A percentile compares a stretch with the other conserved stretches of the same genome.
These are phyloP conservation scores for Phylloscopus collybita DNA, from an alignment of 2,797 vertebrate species.

Conservation along the genomic window DNA sequence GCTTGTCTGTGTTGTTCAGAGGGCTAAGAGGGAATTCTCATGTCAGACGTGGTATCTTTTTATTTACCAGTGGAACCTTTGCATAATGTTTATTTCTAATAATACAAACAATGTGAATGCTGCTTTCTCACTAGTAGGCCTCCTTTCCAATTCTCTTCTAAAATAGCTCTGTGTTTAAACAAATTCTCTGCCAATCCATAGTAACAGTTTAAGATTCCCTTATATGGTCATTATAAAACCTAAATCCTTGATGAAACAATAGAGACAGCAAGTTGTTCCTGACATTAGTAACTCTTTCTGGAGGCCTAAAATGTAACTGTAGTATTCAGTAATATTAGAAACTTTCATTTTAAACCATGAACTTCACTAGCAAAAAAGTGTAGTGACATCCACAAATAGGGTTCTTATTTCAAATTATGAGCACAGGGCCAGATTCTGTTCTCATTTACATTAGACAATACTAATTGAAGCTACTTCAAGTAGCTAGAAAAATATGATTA, in stretches of 20 bases:
- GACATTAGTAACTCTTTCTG: slow-evolving; percentile 35
- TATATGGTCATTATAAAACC: slow-evolving; percentile 66
- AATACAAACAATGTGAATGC: slow-evolving; percentile 42
- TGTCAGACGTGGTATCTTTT: slow-evolving; percentile 41
- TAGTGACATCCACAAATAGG: slow-evolving; percentile 10
- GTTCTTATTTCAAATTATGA: slow-evolving; percentile 26
- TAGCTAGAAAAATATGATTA: slow-evolving; percentile 5
- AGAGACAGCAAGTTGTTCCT: slow-evolving; percentile 58
- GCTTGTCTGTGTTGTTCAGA: slow-evolving; percentile 15
- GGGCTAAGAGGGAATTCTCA: not conserved
- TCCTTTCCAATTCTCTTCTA: slow-evolving; percentile 70
- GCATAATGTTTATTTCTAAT: slow-evolving; percentile 38
- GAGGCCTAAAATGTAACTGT: slow-evolving; percentile 51
- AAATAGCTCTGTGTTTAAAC: slow-evolving; percentile 76
- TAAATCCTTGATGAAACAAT: slow-evolving; percentile 68
- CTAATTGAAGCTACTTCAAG: not conserved
- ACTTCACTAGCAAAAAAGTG: not conserved
- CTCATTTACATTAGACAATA: not conserved
- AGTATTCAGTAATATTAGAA: slow-evolving; percentile 27
- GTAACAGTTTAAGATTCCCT: slow-evolving; percentile 66
- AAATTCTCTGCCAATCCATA: slow-evolving; percentile 71
- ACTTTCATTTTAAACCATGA: slow-evolving; percentile 26
- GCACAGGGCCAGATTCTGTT: slow-evolving; percentile 6
- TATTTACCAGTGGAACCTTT: slow-evolving; percentile 55
- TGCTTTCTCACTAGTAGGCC: slow-evolving; percentile 49